Evolutionary conservation across 1,140 invertebrate genomes (phyloP).

Genomic region (Pseudoatta argentina): DNA sequence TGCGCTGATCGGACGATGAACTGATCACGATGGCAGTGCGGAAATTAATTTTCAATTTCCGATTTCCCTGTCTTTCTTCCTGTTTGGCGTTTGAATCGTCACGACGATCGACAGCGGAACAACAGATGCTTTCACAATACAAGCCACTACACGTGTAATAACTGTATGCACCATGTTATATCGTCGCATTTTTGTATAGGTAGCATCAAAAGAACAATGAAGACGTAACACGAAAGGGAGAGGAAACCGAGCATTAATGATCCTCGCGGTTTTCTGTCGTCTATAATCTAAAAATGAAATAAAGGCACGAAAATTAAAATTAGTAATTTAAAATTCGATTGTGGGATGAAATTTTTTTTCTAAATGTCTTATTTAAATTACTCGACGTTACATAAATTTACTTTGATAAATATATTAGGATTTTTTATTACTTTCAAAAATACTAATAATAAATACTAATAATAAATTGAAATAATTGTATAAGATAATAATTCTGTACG

Average conservation of each 20-base stretch:
- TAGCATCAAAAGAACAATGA: constrained; percentile 43
- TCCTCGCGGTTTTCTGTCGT: constrained; percentile 28
- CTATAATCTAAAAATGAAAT: constrained; percentile 34
- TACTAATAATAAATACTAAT: no score
- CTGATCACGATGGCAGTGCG: not conserved
- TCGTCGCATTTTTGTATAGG: constrained; percentile 28
- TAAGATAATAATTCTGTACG: not conserved
- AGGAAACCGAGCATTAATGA: constrained; percentile 2
- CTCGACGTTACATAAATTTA: constrained; percentile 4
- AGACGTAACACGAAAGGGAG: constrained; percentile 5
- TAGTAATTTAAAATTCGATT: not conserved
- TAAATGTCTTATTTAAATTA: not conserved
- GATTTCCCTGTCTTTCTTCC: constrained; percentile 69
- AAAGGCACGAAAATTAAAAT: not conserved
- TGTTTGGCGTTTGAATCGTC: constrained; percentile 10
- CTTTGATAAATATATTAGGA: not conserved
- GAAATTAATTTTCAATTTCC: constrained; percentile 77
- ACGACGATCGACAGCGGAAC: constrained; percentile 38
- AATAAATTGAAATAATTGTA: not conserved
- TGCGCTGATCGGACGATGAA: not conserved
- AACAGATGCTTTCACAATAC: constrained; percentile 79
- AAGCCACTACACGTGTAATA: constrained; percentile 61
- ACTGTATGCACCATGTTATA: constrained; percentile 52
- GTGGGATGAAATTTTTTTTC: not conserved
- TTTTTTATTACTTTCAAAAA: not conserved